Evolutionary conservation across 2,888 invertebrate species (phyloP), one percentile per base, ranked within the genome.

Genomic region (Aphodius sticticus): DNA sequence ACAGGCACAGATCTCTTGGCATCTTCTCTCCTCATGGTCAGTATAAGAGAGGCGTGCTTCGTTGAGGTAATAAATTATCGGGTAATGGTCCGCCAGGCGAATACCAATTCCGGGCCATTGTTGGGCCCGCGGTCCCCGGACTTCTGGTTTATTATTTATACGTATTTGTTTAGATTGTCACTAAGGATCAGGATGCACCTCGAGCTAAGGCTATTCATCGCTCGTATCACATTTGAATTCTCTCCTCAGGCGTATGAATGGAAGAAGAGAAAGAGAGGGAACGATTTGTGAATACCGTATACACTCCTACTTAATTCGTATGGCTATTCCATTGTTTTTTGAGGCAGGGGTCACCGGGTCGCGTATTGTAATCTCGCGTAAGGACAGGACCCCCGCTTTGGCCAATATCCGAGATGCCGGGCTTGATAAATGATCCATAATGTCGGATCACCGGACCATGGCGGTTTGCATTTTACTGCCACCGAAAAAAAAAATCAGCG

Each of bases 101-200:
- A 35, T 74, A 74, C 74, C 74, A 37, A 74, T 74, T 37, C 74
- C 35, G 6, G n/a, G 36, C 74, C 37, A 74, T 74, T 74, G 74
- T 74, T 36, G 74, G 35, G 37, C 36, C 26, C 74, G 74, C 53
- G 53, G 53, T 9, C 53, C 53, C 53, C 6, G 53, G 53, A 53
- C 53, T 53, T 53, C 53, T 53, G 53, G 9, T 53, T 53, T 53
- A 53, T 74, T 74, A 37, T 74, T 74, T 74, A 74, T 37, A 74
- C 74, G 74, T 74, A 74, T 74, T 74, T 74, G 74, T 74, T 53
- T 53, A 53, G 53, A 53, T 53, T 36, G 16, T 74, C 74, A 36
- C 74, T 74, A 26, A 74, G 37, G 36, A n/a, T 74, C 53, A 12
- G 53, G 12, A 53, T 53, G 9, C 2, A 26, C 26, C 26, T 26